These are phyloP conservation scores for Notarius quadriscutis DNA, from an alignment of 2,113 vertebrate species.

Conservation along the genomic window DNA sequence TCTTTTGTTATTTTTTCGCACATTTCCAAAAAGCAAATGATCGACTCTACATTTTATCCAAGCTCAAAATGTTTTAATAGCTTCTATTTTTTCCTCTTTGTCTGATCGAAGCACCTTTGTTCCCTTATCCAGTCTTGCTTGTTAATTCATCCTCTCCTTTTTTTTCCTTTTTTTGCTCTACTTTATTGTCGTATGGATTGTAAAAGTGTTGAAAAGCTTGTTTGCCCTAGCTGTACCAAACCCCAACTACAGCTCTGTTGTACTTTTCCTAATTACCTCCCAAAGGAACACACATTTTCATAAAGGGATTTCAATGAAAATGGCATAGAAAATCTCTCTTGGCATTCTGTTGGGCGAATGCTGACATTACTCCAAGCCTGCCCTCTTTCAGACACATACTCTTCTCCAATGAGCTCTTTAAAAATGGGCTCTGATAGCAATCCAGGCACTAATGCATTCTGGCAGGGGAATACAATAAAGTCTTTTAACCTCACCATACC, in stretches of 20 bases:
- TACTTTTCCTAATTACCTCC: conserved; percentile 78
- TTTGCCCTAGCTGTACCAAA: conserved; percentile 66
- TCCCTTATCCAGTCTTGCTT: conserved; percentile 46
- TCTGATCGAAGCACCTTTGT: conserved; percentile 26
- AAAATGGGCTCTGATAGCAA: conserved; percentile 55
- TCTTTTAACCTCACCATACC: conserved; percentile 38
- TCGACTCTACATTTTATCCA: neutral
- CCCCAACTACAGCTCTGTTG: conserved; percentile 64
- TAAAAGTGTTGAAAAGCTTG: conserved; percentile 61
- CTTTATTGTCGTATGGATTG: conserved; percentile 58
- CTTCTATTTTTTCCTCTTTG: neutral
- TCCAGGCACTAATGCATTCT: conserved; percentile 27
- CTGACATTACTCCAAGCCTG: conserved; percentile 31
- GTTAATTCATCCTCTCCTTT: conserved; percentile 25
- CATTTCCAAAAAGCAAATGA: neutral
- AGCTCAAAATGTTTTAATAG: neutral
- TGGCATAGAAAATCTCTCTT: conserved; percentile 42
- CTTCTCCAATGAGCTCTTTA: conserved; percentile 42
- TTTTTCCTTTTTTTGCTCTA: conserved; percentile 46
- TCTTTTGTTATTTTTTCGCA: neutral
- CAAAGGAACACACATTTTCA: conserved; percentile 70
- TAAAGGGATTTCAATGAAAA: conserved; percentile 55
- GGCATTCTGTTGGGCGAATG: conserved; percentile 16
- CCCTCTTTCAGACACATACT: conserved; percentile 14
- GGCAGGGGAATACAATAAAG: conserved; percentile 15